Conservation (phyloP, 2,113 vertebrate species). For the Toxostoma redivivum region DNA sequence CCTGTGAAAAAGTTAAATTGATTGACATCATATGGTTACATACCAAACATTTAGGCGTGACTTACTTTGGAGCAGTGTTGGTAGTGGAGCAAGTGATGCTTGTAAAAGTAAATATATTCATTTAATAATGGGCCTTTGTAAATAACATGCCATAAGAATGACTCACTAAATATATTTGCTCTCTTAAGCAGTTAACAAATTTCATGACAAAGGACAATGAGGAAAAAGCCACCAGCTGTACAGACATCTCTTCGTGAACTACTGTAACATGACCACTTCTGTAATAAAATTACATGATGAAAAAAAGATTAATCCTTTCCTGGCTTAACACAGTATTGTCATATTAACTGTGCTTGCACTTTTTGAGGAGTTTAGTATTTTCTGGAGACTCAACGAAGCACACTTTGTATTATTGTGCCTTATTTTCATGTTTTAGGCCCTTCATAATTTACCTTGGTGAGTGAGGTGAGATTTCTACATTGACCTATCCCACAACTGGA, state of each 20-base stretch:
- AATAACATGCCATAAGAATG: not conserved
- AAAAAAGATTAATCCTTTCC: not conserved
- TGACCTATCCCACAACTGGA: not conserved
- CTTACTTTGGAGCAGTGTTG: not conserved
- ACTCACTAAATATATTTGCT: not conserved
- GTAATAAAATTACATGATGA: not conserved
- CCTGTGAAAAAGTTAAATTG: not conserved
- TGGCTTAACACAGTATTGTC: not conserved
- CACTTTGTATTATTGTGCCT: not conserved
- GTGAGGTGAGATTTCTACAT: not conserved
- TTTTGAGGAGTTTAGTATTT: not conserved
- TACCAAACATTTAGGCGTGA: not conserved
- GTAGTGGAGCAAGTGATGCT: not conserved
- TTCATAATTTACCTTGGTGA: not conserved
- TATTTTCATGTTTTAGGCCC: not conserved
- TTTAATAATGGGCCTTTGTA: not conserved
- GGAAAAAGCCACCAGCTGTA: not conserved
- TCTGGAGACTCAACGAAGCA: not conserved
- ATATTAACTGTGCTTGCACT: not conserved
- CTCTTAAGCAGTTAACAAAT: not conserved
- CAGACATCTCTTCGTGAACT: not conserved
- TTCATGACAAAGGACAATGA: not conserved
- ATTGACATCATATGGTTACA: not conserved
- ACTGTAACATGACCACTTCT: not conserved
- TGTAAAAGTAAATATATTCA: not conserved